phyloP scores from a whole-genome alignment of 2,888 invertebrate genomes.

The Oegoconia quadripuncta region DNA sequence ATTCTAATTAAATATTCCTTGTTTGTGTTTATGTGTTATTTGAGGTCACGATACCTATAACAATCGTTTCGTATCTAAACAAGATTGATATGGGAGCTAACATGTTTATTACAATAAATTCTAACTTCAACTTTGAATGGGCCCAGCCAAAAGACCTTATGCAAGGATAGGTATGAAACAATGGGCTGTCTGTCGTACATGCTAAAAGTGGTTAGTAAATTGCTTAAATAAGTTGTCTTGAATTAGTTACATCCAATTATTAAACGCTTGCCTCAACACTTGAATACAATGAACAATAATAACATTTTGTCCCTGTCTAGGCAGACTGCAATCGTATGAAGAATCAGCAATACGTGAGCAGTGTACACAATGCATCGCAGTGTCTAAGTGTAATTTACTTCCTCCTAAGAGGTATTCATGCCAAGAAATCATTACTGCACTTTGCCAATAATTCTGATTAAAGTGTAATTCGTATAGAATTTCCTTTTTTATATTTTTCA shows the following conservation, averaged over 20 bases:
- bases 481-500: no score
- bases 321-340: constrained; percentile 11
- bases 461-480: constrained; percentile 22
- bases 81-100: no score
- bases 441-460: constrained; percentile 33
- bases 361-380: constrained; percentile 31
- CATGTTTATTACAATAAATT: constrained; percentile 37
- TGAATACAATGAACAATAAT: constrained; percentile 11
- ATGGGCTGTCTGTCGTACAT: constrained; percentile 25
- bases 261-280: constrained; percentile 1
- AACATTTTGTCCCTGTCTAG: constrained; percentile 9
- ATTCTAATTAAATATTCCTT: no score
- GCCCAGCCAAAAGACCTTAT: constrained; percentile 38
- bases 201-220: constrained; percentile 7
- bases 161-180: constrained; percentile 37
- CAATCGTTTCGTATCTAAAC: no score
- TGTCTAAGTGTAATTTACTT: constrained; percentile 28
- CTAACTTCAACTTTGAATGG: constrained; percentile 41
- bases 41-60: no score
- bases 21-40: no score
- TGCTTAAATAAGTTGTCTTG: neutral
- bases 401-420: constrained; percentile 22
- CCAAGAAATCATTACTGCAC: constrained; percentile 43
- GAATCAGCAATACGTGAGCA: constrained; percentile 30
- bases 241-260: neutral